Evolutionary conservation across 2,113 vertebrate genomes (phyloP).

Genomic region (Lophotis ruficrista): DNA sequence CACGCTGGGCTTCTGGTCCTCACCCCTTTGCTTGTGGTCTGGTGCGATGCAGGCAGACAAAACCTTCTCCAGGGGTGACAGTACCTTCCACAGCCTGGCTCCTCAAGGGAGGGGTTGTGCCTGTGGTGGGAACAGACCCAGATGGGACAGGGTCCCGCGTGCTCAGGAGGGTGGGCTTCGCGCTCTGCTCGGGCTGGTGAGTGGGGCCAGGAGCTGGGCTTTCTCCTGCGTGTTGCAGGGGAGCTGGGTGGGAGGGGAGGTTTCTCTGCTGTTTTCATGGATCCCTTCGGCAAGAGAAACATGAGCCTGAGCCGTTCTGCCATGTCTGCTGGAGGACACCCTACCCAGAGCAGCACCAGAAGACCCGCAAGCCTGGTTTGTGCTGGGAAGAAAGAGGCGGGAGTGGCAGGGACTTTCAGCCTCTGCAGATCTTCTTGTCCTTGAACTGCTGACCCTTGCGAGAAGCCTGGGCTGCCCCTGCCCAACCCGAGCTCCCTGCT

Average conservation of each 20-base stretch:
- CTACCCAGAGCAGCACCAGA: neutral
- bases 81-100: neutral
- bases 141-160: neutral
- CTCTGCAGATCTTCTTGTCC: neutral
- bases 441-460: neutral
- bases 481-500: neutral
- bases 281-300: neutral
- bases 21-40: neutral
- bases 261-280: neutral
- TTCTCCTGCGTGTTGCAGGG: neutral
- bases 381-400: neutral
- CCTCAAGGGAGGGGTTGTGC: neutral
- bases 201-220: neutral
- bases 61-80: neutral
- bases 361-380: neutral
- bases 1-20: rapidly evolving
- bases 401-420: neutral
- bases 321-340: neutral
- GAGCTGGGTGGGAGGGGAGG: neutral
- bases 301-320: neutral
- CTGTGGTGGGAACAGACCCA: neutral
- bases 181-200: neutral
- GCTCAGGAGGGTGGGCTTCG: neutral
- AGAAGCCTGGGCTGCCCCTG: neutral
- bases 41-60: rapidly evolving